Percentiles rank a stretch among this genome's conserved stretches.
phyloP scores from a whole-genome alignment of 2,888 invertebrate species.

The Chironomus riparius region DNA sequence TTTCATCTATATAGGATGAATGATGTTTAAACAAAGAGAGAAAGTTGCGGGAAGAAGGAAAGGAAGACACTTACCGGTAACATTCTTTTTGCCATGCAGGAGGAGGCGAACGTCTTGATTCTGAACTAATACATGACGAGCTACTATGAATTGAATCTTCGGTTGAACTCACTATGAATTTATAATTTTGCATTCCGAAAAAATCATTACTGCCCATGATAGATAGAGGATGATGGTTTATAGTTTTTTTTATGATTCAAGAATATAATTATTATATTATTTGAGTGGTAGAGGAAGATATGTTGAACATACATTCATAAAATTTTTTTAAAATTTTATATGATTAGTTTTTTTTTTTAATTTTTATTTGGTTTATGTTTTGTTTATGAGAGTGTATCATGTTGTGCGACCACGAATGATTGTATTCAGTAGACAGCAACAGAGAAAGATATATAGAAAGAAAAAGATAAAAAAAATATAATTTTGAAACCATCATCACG shows the following conservation, averaged over 20 bases:
- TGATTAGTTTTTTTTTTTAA: too few species aligned
- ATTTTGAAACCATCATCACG: background rate
- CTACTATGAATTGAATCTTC: conserved; percentile 41
- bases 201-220: conserved; percentile 42
- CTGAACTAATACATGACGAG: conserved; percentile 31
- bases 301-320: too few species aligned
- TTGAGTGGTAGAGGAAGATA: too few species aligned
- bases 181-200: conserved; percentile 43
- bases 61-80: conserved; percentile 49
- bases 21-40: background rate
- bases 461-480: conserved; percentile 1
- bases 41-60: background rate
- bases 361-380: too few species aligned
- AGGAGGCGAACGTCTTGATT: conserved; percentile 31
- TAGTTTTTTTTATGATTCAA: background rate
- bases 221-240: conserved; percentile 27
- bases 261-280: background rate
- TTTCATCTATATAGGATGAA: too few species aligned
- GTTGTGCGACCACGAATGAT: too few species aligned
- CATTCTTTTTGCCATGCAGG: conserved; percentile 57
- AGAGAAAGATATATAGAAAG: background rate
- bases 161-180: conserved; percentile 43
- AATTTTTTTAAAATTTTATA: too few species aligned
- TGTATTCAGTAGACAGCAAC: too few species aligned
- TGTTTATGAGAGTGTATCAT: too few species aligned